A percentile compares a stretch with the other conserved stretches of the same genome.
Evolutionary conservation across 2,113 vertebrate species (phyloP).

Genomic region (Cheilinus undulatus): DNA sequence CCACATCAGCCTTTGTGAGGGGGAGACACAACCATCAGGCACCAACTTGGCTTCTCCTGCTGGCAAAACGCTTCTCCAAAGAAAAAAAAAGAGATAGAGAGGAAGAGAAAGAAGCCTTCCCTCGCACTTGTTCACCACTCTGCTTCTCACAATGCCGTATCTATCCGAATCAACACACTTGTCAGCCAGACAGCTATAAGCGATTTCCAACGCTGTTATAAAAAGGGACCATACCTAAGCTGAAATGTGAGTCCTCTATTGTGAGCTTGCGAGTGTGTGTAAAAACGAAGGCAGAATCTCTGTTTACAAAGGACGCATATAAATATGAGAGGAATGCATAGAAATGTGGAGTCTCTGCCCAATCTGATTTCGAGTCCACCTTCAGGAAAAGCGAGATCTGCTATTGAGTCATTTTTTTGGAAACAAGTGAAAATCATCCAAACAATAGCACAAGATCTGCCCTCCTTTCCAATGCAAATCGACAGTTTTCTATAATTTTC

Average conservation of each 20-base stretch:
- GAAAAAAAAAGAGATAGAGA: slow-evolving; percentile 47
- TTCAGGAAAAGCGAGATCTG: slow-evolving; percentile 21
- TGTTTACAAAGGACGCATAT: slow-evolving; percentile 61
- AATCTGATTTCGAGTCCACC: slow-evolving; percentile 51
- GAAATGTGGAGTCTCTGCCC: slow-evolving; percentile 32
- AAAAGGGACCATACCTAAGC: slow-evolving; percentile 71
- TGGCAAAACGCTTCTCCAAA: slow-evolving; percentile 68
- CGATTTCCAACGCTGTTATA: slow-evolving; percentile 67
- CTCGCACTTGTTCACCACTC: slow-evolving; percentile 71
- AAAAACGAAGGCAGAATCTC: slow-evolving; percentile 39
- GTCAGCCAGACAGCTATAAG: slow-evolving; percentile 79
- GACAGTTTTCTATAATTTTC: slow-evolving; percentile 8
- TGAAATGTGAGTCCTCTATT: slow-evolving; percentile 69
- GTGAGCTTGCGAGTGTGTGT: slow-evolving; percentile 48
- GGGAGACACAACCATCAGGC: slow-evolving; percentile 64
- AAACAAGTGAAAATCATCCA: slow-evolving; percentile 32
- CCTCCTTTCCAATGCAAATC: slow-evolving; percentile 45
- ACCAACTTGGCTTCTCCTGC: slow-evolving; percentile 75
- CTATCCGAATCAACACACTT: slow-evolving; percentile 79
- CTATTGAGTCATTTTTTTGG: slow-evolving; percentile 23
- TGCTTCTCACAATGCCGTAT: slow-evolving; percentile 77
- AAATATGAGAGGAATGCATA: slow-evolving; percentile 41
- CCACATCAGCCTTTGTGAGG: slow-evolving; percentile 76
- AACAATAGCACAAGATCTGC: slow-evolving; percentile 17
- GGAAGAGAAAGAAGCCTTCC: slow-evolving; percentile 68